phyloP scores from a whole-genome alignment of 1,140 invertebrate species.

The Subanguina moxae region DNA sequence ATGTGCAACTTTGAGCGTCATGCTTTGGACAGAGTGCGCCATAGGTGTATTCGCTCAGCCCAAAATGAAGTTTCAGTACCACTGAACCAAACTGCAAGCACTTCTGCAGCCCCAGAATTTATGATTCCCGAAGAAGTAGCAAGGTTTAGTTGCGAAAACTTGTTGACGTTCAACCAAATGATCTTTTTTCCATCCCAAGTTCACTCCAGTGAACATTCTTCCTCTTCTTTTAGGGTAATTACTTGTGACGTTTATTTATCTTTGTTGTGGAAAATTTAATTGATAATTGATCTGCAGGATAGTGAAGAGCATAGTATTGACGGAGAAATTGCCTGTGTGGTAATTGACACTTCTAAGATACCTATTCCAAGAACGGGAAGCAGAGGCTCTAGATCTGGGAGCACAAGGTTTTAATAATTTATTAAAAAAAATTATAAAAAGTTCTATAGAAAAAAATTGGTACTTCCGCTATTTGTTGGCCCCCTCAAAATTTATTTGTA shows the following conservation, averaged over 20 bases:
- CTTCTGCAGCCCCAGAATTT: constrained; percentile 2
- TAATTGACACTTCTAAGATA: constrained; percentile 38
- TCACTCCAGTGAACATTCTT: background rate
- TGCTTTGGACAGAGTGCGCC: constrained; percentile 21
- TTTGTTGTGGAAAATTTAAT: background rate
- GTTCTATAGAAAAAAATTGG: too few relatives aligned
- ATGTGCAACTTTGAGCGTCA: constrained; percentile 35
- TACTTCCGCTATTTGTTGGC: too few relatives aligned
- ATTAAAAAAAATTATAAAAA: too few relatives aligned
- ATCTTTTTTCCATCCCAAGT: constrained; percentile 39
- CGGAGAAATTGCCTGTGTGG: constrained; percentile 13
- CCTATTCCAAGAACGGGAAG: constrained; percentile 28
- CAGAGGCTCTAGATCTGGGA: constrained; percentile 14
- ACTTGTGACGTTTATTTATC: background rate
- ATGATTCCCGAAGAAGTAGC: constrained; percentile 44
- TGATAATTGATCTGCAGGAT: constrained; percentile 4
- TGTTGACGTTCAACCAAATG: constrained; percentile 44
- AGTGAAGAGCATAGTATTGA: background rate
- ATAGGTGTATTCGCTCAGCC: constrained; percentile 13
- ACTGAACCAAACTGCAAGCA: background rate
- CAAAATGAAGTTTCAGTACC: constrained; percentile 1
- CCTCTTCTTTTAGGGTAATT: constrained; percentile 15
- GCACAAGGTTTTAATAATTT: constrained; percentile 13
- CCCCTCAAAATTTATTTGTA: too few relatives aligned
- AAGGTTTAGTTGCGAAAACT: constrained; percentile 52